Base-by-base conservation (phyloP, 1,140 invertebrate genomes). In the Ceratosolen solmsi region DNA sequence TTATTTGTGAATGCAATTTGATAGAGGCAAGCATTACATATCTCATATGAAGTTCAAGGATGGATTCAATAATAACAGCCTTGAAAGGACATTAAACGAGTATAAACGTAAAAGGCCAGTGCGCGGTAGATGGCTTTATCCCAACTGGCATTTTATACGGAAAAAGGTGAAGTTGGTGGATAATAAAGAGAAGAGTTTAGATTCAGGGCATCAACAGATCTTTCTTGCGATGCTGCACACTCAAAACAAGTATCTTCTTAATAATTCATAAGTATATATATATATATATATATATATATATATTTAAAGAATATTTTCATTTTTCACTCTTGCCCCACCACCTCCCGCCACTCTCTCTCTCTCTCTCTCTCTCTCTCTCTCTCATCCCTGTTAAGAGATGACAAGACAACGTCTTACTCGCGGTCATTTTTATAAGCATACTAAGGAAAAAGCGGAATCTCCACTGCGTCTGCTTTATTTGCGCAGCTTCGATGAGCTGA, bases 201-300 rank as follows among this genome's bases (percentile, higher is more conserved):
- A 70, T 41, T 79, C 46, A 41, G 46, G 25, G 60, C 60, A 25
- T 68, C 27, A 46, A 30, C n/a, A 0, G 20, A 78, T 30, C 15
- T 79, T 79, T 79, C 68, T 79, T 79, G 30, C 22, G 17, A 27
- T 22, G 41, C 11, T 22, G 41, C 11, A 11, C 36, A 68, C 17
- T 68, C 17, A n/a, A 68, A 27, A 36, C 30, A 17, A n/a, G 54
- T 63, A 36, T 76, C 41, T 17, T 2, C 22, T 76, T 60, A 76
- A 76, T 76, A 76, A 76, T 76, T 76, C 74, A 76, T 76, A 76
- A 76, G 73, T 63, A 46, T 65, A 41, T 36, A 58, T 15, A 63
- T 36, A 46, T 72, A 51, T 46, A 11, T 38, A 1, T 38, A n/a
- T 70, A 56, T 74, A 46, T 46, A 46, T 13, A 46, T 46, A 46